These are phyloP conservation scores for Emydocephalus ijimae DNA, from an alignment of 2,113 vertebrate genomes.

Conservation along the genomic window DNA sequence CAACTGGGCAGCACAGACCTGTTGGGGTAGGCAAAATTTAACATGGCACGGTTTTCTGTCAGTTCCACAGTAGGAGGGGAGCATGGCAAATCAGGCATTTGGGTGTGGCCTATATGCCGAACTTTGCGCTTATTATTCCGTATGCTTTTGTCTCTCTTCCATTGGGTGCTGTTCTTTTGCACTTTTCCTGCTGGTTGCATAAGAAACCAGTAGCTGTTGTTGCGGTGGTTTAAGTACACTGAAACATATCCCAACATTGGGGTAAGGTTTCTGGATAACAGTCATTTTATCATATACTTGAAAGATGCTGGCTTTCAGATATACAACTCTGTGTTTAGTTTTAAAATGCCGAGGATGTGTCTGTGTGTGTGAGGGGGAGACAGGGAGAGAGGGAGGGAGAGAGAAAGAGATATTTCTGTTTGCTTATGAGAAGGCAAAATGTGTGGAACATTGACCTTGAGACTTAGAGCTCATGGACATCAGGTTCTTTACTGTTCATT, in stretches of 20 bases:
- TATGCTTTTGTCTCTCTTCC: neutral
- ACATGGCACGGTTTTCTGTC: neutral
- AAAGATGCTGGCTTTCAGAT: neutral
- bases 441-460: slow-evolving; percentile 13
- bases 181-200: neutral
- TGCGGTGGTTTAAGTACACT: neutral
- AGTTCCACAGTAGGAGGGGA: neutral
- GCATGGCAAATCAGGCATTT: neutral
- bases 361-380: neutral
- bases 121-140: neutral
- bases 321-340: neutral
- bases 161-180: neutral
- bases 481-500: slow-evolving; percentile 6
- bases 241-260: neutral
- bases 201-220: neutral
- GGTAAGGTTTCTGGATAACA: neutral
- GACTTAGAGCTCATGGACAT: neutral
- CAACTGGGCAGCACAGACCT: neutral
- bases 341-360: neutral
- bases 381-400: too few species aligned
- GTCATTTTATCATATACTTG: too few species aligned
- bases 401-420: neutral
- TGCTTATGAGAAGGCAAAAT: neutral
- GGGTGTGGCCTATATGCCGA: neutral
- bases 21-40: neutral